phyloP scores from a whole-genome alignment of 2,113 vertebrate species.

The Cariama cristata region DNA sequence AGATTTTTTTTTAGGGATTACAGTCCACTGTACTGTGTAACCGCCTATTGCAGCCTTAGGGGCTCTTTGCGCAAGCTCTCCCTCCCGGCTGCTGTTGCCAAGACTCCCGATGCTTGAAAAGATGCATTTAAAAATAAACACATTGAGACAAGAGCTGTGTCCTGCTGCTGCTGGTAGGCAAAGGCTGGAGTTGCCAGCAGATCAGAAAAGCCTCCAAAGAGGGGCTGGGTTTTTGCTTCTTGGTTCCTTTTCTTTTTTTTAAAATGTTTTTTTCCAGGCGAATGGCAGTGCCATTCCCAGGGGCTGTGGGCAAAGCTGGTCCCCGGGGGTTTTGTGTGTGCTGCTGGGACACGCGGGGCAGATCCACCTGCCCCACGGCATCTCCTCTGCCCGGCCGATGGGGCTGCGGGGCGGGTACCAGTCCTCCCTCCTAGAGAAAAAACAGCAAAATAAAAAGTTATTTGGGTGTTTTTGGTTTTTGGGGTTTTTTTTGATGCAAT shows the following conservation, averaged over 20 bases:
- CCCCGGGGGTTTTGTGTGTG: background rate
- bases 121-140: constrained; percentile 41
- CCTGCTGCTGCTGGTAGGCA: constrained; percentile 1
- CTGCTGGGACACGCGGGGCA: background rate
- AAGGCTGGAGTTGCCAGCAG: background rate
- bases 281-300: background rate
- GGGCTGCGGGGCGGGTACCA: background rate
- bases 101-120: constrained; percentile 52
- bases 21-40: background rate
- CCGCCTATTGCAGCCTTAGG: background rate
- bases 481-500: background rate
- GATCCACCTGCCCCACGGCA: background rate
- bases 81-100: constrained; percentile 20
- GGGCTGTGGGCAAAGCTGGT: background rate
- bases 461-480: background rate
- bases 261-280: background rate
- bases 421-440: background rate
- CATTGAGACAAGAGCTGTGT: background rate
- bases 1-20: background rate
- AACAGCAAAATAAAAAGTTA: background rate
- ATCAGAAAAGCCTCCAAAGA: background rate
- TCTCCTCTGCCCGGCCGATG: background rate
- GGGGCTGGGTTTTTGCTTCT: background rate
- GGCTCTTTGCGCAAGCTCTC: background rate
- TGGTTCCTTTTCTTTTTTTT: background rate